phyloP scores from a whole-genome alignment of 1,140 invertebrate species.

The Habropoda laboriosa region DNA sequence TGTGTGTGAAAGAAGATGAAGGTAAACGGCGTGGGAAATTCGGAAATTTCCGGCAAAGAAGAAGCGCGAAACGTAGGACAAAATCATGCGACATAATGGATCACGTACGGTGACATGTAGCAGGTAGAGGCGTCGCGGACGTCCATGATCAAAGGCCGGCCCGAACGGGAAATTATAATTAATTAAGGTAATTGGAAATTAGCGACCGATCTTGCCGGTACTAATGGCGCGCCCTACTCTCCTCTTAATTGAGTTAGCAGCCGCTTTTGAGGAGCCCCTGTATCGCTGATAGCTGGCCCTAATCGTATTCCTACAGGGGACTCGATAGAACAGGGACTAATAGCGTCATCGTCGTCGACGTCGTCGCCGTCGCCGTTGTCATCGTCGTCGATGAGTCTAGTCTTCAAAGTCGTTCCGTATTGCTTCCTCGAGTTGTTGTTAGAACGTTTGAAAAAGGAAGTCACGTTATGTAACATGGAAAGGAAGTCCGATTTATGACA shows the following conservation, averaged over 20 bases:
- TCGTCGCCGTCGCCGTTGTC: background rate
- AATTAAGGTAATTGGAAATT: constrained; percentile 80
- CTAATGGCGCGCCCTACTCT: constrained; percentile 75
- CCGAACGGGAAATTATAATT: constrained; percentile 80
- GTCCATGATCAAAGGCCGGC: constrained; percentile 77
- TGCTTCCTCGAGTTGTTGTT: constrained; percentile 9
- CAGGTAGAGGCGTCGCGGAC: constrained; percentile 44
- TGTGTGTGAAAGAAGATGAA: background rate
- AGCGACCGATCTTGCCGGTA: constrained; percentile 79
- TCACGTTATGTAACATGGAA: background rate
- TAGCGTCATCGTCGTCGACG: constrained; percentile 65
- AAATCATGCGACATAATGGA: constrained; percentile 59
- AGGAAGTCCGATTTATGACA: background rate
- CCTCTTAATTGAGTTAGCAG: constrained; percentile 75
- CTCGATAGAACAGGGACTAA: constrained; percentile 75
- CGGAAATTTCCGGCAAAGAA: background rate
- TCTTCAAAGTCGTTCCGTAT: constrained; percentile 21
- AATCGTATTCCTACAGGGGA: constrained; percentile 77
- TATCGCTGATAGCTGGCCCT: constrained; percentile 77
- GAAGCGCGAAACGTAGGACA: constrained; percentile 27
- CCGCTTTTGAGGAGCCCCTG: constrained; percentile 80
- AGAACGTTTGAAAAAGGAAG: background rate
- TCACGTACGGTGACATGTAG: constrained; percentile 48
- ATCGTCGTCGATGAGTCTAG: background rate
- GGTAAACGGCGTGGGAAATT: background rate